Conservation (phyloP, 64 coral and sea anemone genomes). For the Pocillopora verrucosa region DNA sequence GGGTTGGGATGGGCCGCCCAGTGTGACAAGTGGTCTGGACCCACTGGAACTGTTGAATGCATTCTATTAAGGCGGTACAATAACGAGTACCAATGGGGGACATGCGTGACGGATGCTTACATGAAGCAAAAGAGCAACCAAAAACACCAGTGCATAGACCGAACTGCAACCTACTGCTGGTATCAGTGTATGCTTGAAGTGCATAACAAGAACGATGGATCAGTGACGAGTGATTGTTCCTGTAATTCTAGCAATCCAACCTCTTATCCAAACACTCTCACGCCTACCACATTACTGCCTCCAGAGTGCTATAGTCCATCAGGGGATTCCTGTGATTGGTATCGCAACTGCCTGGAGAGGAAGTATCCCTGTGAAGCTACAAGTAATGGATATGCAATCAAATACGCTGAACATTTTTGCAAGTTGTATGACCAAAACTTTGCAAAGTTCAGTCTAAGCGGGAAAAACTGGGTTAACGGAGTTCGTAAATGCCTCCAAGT, state of each 20-base stretch:
- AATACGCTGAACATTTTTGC: slow-evolving; percentile 55
- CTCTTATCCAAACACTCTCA: background rate
- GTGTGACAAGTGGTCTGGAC: background rate
- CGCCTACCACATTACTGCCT: background rate
- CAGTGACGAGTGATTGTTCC: slow-evolving; percentile 30
- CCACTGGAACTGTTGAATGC: slow-evolving; percentile 31
- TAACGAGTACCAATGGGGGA: slow-evolving; percentile 60
- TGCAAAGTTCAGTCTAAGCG: background rate
- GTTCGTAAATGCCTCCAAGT: slow-evolving; percentile 65
- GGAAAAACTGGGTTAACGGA: slow-evolving; percentile 29
- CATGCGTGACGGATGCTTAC: slow-evolving; percentile 66
- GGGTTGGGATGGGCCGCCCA: background rate
- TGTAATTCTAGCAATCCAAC: slow-evolving; percentile 7
- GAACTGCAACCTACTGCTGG: slow-evolving; percentile 28
- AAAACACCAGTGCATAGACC: slow-evolving; percentile 5
- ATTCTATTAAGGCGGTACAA: background rate
- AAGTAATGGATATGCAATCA: slow-evolving; percentile 41
- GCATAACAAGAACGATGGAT: slow-evolving; percentile 22
- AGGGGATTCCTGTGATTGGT: slow-evolving; percentile 48
- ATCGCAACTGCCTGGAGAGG: slow-evolving; percentile 44
- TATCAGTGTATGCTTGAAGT: slow-evolving; percentile 84
- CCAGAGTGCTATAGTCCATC: slow-evolving; percentile 43
- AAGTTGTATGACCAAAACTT: background rate
- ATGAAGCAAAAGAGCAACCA: slow-evolving; percentile 66
- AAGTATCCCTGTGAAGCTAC: slow-evolving; percentile 18